Evolutionary conservation across 2,888 invertebrate species (phyloP).

Genomic region (Nephrotoma guestfalica): DNA sequence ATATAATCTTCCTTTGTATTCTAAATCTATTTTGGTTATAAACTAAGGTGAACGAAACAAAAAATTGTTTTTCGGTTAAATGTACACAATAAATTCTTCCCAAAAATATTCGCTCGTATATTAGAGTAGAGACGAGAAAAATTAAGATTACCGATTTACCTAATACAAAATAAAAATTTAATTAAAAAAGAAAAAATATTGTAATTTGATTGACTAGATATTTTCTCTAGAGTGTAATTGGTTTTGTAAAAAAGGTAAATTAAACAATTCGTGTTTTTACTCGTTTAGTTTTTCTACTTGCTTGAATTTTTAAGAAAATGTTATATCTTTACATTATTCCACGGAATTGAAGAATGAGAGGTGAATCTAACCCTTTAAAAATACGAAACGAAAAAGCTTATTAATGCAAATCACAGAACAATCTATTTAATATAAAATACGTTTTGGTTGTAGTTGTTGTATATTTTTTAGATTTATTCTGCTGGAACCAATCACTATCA

Average conservation of each 20-base stretch:
- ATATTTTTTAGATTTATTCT: background rate
- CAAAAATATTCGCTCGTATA: background rate
- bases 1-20: background rate
- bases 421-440: background rate
- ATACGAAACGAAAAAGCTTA: background rate
- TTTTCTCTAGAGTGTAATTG: background rate
- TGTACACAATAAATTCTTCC: background rate
- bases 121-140: background rate
- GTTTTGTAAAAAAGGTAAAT: background rate
- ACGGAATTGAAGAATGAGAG: background rate
- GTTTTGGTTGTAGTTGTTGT: background rate
- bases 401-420: background rate
- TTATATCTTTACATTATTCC: background rate
- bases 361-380: background rate
- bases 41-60: background rate
- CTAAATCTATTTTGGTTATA: background rate
- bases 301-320: background rate
- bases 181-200: background rate
- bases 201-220: background rate
- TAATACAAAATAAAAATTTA: background rate
- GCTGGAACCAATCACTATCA: background rate
- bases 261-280: background rate
- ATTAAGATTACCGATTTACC: background rate
- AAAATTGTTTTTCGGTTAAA: background rate
- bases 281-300: background rate